Percentiles rank a stretch among this genome's conserved stretches.
phyloP scores from a whole-genome alignment of 2,888 invertebrate genomes.

The Dicranocentrus wangi region DNA sequence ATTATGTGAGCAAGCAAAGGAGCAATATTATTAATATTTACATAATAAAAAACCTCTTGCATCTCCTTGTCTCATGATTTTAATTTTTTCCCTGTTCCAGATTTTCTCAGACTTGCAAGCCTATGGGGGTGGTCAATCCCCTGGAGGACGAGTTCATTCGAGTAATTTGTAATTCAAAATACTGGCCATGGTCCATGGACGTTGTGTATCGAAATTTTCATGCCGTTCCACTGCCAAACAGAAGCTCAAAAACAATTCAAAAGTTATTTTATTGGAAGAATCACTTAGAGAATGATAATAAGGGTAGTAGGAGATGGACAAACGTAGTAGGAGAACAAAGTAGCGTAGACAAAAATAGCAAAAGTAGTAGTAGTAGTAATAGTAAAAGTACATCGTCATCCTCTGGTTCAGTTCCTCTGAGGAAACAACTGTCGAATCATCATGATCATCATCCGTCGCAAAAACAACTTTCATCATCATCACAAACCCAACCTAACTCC shows the following conservation, averaged over 20 bases:
- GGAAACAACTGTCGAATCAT: no score
- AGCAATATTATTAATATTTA: no score
- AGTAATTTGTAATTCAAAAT: slow-evolving; percentile 65
- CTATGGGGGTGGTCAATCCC: slow-evolving; percentile 37
- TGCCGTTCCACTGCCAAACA: slow-evolving; percentile 56
- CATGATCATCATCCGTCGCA: slow-evolving; percentile 22
- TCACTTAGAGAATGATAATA: neutral
- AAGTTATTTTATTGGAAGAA: slow-evolving; percentile 38
- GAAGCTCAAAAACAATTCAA: slow-evolving; percentile 45
- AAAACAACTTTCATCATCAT: slow-evolving; percentile 15
- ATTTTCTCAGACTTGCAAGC: slow-evolving; percentile 40
- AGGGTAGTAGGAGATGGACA: no score
- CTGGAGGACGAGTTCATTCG: slow-evolving; percentile 60
- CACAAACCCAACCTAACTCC: no score
- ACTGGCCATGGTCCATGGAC: slow-evolving; percentile 62
- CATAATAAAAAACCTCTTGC: no score
- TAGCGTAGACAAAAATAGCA: neutral
- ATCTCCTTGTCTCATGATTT: no score
- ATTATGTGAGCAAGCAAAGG: slow-evolving; percentile 43
- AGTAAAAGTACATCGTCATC: neutral
- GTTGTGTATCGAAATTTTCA: slow-evolving; percentile 68
- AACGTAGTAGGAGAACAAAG: no score
- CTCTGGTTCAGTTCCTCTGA: neutral
- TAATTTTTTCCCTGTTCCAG: no score
- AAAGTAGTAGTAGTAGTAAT: neutral